A percentile compares a stretch with the other conserved stretches of the same genome.
phyloP scores from a whole-genome alignment of 1,140 invertebrate genomes.

The Daktulosphaira vitifoliae region DNA sequence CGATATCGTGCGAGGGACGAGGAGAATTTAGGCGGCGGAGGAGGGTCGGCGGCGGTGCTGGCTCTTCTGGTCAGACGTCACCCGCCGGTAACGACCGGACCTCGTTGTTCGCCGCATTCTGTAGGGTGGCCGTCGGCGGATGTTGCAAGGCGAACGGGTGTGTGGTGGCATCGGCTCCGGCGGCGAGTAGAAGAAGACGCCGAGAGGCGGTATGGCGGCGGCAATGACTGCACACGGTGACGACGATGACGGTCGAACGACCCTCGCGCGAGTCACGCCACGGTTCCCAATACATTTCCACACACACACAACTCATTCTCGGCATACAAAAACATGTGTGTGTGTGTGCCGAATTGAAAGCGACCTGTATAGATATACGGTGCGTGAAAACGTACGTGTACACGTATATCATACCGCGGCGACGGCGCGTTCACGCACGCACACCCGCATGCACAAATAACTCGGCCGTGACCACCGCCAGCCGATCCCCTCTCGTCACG shows the following conservation, averaged over 20 bases:
- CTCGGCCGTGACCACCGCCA: constrained; percentile 25
- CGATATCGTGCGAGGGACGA: background rate
- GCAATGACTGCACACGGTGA: background rate
- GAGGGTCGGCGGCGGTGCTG: background rate
- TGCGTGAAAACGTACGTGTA: no score
- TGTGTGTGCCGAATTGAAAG: no score
- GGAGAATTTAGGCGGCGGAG: background rate
- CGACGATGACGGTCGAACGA: constrained; percentile 10
- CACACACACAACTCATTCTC: no score
- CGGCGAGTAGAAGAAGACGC: background rate
- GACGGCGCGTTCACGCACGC: constrained; percentile 8
- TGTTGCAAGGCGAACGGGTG: background rate
- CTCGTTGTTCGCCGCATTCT: background rate
- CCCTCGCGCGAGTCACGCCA: constrained; percentile 24
- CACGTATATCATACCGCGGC: background rate
- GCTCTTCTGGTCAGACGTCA: constrained; percentile 5
- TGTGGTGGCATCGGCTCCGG: background rate
- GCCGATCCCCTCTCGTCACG: no score
- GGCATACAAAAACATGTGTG: no score
- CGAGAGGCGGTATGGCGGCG: background rate
- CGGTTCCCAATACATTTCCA: constrained; percentile 9
- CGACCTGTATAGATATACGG: no score
- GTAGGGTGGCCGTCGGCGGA: constrained; percentile 13
- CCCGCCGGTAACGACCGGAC: background rate
- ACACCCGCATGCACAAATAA: constrained; percentile 21